Percentiles rank a stretch among this genome's conserved stretches.
Evolutionary conservation across 2,113 vertebrate species (phyloP).

Genomic region (Oncorhynchus nerka): DNA sequence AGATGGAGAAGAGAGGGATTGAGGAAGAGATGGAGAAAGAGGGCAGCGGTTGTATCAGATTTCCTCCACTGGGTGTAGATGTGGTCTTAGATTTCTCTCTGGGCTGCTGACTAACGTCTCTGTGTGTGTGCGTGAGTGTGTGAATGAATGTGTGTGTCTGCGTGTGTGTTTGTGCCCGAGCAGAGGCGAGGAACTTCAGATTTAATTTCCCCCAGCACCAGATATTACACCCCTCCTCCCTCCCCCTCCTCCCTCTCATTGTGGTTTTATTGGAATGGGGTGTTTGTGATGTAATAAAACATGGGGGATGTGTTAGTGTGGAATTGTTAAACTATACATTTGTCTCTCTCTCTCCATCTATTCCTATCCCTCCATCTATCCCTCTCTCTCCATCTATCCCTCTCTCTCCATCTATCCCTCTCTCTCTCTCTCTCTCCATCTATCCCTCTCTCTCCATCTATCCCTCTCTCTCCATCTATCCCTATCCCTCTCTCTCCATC

Average conservation of each 20-base stretch:
- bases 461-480: conserved; percentile 27
- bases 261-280: conserved; percentile 74
- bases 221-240: conserved; percentile 69
- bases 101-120: conserved; percentile 70
- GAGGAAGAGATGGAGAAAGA: conserved; percentile 8
- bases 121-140: conserved; percentile 13
- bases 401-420: background rate
- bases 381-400: conserved; percentile 18
- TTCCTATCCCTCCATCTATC: too few species aligned
- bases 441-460: conserved; percentile 32
- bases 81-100: conserved; percentile 76
- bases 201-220: conserved; percentile 78
- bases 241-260: conserved; percentile 25
- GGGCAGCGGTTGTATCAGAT: conserved; percentile 68
- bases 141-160: conserved; percentile 29
- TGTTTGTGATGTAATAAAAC: conserved; percentile 76
- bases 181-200: conserved; percentile 68
- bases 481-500: too few species aligned
- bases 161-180: conserved; percentile 19
- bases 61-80: conserved; percentile 76
- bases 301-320: conserved; percentile 51
- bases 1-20: conserved; percentile 32
- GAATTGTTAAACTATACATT: conserved; percentile 68
- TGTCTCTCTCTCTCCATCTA: conserved; percentile 15
- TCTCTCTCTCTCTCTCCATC: conserved; percentile 2